Base-by-base conservation (phyloP, 1,140 invertebrate species). In the Planococcus citri region DNA sequence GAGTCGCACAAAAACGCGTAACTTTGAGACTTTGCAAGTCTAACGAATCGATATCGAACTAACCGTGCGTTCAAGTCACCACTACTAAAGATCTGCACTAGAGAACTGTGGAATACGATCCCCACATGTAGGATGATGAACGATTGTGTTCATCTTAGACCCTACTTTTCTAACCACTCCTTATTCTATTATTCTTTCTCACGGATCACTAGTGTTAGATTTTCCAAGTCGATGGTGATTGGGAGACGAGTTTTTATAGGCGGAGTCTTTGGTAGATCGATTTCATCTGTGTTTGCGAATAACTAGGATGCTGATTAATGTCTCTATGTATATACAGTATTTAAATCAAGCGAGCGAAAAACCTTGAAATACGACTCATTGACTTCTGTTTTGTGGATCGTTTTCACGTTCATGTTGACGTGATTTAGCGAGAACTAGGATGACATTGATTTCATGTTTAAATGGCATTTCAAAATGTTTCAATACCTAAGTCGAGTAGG, bases 11-110 rank as follows among this genome's bases (percentile, higher is more conserved):
- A 24, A 64, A 64, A 22, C 25, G 3, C 25, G 21, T 64, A 25
- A 25, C 60, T 64, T 24, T 2, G 4, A 25, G 1, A 25, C n/a
- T n/a, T n/a, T n/a, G n/a, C n/a, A 25, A 25, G 3, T 64, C 51
- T 6, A 25, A 24, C 41, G 41, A 64, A 64, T 64, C 60, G 60
- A 64, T 64, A 6, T 24, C 21, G 25, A 25, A 27, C 60, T 64
- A 64, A 64, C 25, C 60, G 22, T 21, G 60, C 60, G 60, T 64
- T 64, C 60, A 64, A 64, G 60, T 64, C 60, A 64, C 60, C 60
- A 64, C 25, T 17, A 64, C 60, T 17, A 64, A 25, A 10, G 60
- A 64, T 64, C 60, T 17, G 9, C 22, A 64, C 17, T 24, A 64
- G 60, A n/a, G n/a, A 64, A 64, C 60, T 64, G 17, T 6, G 9